phyloP scores from a whole-genome alignment of 2,113 vertebrate species.

The Coturnix japonica region DNA sequence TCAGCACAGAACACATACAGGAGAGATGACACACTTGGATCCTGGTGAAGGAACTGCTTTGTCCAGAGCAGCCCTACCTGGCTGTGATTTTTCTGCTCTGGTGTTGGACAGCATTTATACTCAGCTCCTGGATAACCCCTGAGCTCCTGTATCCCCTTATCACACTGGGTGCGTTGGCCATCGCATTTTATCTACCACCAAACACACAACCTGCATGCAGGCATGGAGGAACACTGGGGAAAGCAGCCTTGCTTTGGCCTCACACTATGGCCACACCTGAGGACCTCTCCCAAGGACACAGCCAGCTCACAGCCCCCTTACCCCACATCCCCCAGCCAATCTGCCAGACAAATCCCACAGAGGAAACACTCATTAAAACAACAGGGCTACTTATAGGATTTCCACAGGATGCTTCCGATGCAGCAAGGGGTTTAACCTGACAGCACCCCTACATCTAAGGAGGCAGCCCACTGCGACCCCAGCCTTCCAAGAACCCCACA shows the following conservation, averaged over 20 bases:
- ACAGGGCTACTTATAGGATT: not conserved
- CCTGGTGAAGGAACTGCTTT: fast-evolving
- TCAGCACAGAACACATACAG: fast-evolving
- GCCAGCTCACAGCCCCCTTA: fast-evolving
- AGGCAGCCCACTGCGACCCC: fast-evolving
- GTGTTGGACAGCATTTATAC: not conserved
- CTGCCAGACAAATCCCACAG: not conserved
- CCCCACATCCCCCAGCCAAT: not conserved
- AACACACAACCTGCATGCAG: fast-evolving
- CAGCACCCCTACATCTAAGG: fast-evolving
- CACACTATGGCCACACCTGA: not conserved
- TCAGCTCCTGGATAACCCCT: fast-evolving
- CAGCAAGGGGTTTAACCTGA: fast-evolving
- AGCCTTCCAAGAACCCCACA: fast-evolving
- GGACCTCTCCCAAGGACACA: not conserved
- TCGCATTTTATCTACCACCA: fast-evolving
- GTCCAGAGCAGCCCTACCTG: fast-evolving
- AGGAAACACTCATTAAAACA: not conserved
- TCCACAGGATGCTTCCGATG: not conserved
- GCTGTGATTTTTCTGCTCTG: not conserved
- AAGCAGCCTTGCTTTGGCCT: not conserved
- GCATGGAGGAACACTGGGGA: fast-evolving
- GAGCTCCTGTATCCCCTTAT: fast-evolving
- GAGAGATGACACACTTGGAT: fast-evolving
- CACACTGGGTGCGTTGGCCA: fast-evolving